Evolutionary conservation across 1,140 invertebrate species (phyloP), one percentile per base, ranked within the genome.

Genomic region (Brachionus plicatilis): DNA sequence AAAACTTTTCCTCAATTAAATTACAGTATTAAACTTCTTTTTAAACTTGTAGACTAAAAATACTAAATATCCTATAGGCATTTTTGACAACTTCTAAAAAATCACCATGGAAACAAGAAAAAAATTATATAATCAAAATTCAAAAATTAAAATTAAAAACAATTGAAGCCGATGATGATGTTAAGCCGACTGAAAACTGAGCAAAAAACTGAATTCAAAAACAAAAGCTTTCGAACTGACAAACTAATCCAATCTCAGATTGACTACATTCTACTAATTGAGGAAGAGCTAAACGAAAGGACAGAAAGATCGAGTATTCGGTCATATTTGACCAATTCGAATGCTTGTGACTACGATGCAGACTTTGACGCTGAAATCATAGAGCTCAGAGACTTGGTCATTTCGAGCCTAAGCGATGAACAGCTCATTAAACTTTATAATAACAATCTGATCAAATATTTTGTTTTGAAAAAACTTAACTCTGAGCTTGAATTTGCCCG

Each of bases 211-310:
- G 53, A 60, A 60, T 37, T 41, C 11, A 41, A 72, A 41, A 4
- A 41, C 20, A 72, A 72, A 45, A 12, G 8, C 12, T 72, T 72
- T 43, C 33, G 41, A 43, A 72, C 68, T 17, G 68, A 72, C 17
- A 72, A 72, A 20, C 8, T 72, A 43, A 72, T 72, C 11, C 68
- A 72, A 43, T 72, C 41, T 43, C 68, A 72, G 43, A 72, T 72
- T 17, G 68, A 72, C 17, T 72, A 41, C 33, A 72, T 72, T 20
- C 17, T 43, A 1, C 17, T 17, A 7, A 72, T 72, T 43, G 68
- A 72, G 43, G 33, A 72, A 14, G 68, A 72, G 41, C 17, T 72
- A 24, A 72, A 72, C 9, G 17, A 41, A 20, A 33, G 68, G 17
- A 7, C 33, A 0, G 33, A 41, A 33, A 27, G 27, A 33, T 8